Evolutionary conservation across 2,797 vertebrate species (phyloP), one percentile per base, ranked within the genome.

Genomic region (Meda fulgida): DNA sequence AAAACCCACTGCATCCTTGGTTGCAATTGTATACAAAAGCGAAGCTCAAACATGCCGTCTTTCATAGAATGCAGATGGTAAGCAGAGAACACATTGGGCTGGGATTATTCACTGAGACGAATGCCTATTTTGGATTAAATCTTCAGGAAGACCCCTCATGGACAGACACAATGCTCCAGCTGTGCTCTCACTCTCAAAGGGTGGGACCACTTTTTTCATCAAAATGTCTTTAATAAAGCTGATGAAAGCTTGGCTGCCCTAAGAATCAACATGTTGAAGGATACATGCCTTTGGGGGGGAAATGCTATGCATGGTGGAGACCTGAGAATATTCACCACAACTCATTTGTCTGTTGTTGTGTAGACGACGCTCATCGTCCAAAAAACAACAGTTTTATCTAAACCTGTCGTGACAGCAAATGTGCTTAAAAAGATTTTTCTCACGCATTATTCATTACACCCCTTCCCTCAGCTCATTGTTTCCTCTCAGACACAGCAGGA

Each of bases 91-190:
- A 87, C 78, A 26, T 34, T 79, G 78, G 66, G 72, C 82, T 63
- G 34, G 38, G 84, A 18, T 88, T 78, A 90, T 86, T 87, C 29
- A 46, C 78, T 38, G 70, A 84, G 79, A 85, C 83, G 26, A 77
- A 76, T 38, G 60, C 55, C 83, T 86, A 85, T 85, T 77, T 86
- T 71, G 60, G 67, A 82, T 75, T 75, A 87, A 88, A 88, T 88
- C 81, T 86, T 77, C 81, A 89, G 88, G 79, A 88, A 89, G 85
- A 90, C 88, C 89, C 89, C 88, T 88, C 79, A 82, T 84, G 80
- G 85, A 83, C 66, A 48, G 29, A 79, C 67, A 90, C 88, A 90
- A 89, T 89, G 80, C 84, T 87, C 84, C 86, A 89, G 86, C 88
- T 89, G 87, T 89, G 78, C 81, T 81, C 70, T 36, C 34, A 76